Percentiles rank a stretch among this genome's conserved stretches.
Evolutionary conservation across 2,797 vertebrate genomes (phyloP).

Genomic region (Amblyopsis hoosieri): DNA sequence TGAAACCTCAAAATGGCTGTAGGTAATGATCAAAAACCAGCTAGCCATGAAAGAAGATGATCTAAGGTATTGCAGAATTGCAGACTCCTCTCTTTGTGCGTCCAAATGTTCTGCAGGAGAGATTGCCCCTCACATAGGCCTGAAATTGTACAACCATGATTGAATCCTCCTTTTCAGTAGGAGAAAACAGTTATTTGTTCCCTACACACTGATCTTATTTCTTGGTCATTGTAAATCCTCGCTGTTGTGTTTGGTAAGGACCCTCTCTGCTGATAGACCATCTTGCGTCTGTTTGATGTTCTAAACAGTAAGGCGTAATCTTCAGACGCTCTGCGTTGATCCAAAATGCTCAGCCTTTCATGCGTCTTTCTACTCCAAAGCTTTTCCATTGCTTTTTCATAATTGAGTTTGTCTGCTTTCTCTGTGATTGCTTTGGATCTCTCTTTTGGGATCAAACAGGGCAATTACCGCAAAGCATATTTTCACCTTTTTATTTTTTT

Average conservation of each 20-base stretch:
- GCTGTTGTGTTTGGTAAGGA: conserved; percentile 46
- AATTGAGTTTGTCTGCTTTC: conserved; percentile 75
- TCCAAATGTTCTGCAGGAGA: conserved; percentile 20
- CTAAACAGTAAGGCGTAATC: conserved; percentile 68
- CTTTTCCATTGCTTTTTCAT: conserved; percentile 75
- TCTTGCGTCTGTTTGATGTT: conserved; percentile 69
- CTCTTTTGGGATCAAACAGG: conserved; percentile 71
- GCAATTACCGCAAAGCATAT: conserved; percentile 69
- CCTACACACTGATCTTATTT: conserved; percentile 45
- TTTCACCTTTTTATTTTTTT: conserved; percentile 20
- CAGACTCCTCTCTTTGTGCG: conserved; percentile 20
- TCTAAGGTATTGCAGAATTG: background rate
- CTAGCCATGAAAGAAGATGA: conserved; percentile 9
- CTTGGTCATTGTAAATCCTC: conserved; percentile 17
- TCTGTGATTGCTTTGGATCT: conserved; percentile 72
- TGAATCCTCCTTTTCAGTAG: conserved; percentile 9
- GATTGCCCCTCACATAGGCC: conserved; percentile 28
- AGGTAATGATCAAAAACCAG: conserved; percentile 7
- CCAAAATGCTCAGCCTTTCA: conserved; percentile 68
- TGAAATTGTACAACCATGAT: conserved; percentile 17
- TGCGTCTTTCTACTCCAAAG: conserved; percentile 69
- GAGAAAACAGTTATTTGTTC: conserved; percentile 39
- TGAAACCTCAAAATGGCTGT: conserved; percentile 27
- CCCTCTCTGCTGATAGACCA: conserved; percentile 61
- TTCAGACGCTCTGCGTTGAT: conserved; percentile 61